Conservation (phyloP, 2,888 invertebrate genomes). For the Junonia oenone region DNA sequence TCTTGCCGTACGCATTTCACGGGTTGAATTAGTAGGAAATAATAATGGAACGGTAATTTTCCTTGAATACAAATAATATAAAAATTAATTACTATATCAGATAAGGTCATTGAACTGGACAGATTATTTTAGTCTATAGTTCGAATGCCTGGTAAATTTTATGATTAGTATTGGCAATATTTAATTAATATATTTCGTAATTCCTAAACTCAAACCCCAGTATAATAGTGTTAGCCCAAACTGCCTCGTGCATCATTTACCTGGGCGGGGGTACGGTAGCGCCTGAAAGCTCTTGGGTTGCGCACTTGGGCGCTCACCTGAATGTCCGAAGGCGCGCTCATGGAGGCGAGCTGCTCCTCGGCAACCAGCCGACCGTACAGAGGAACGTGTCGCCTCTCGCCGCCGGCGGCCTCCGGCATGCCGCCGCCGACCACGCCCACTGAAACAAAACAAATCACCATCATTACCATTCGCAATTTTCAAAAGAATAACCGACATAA, state of each 20-base stretch:
- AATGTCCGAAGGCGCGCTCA: conserved; percentile 83
- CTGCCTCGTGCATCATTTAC: conserved; percentile 78
- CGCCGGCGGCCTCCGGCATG: conserved; percentile 66
- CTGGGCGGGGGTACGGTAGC: conserved; percentile 70
- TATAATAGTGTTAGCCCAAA: conserved; percentile 40
- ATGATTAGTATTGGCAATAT: not conserved
- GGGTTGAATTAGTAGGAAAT: conserved; percentile 1
- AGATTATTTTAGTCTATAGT: not conserved
- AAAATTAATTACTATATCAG: not conserved
- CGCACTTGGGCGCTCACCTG: conserved; percentile 77
- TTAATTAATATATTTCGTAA: not conserved
- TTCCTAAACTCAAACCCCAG: not conserved
- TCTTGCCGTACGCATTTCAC: conserved; percentile 22
- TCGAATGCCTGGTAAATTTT: not conserved
- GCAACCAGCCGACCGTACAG: conserved; percentile 94
- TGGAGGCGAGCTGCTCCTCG: conserved; percentile 88
- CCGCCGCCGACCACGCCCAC: conserved; percentile 73
- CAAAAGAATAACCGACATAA: not conserved
- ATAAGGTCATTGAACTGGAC: not conserved
- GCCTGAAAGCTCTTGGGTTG: conserved; percentile 77
- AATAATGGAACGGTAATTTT: not conserved
- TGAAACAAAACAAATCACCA: conserved; percentile 46
- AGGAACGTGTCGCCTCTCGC: conserved; percentile 86
- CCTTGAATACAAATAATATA: not conserved
- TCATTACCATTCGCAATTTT: not conserved